Evolutionary conservation across 1,140 invertebrate genomes (phyloP).

Genomic region (Rhysida immarginata): DNA sequence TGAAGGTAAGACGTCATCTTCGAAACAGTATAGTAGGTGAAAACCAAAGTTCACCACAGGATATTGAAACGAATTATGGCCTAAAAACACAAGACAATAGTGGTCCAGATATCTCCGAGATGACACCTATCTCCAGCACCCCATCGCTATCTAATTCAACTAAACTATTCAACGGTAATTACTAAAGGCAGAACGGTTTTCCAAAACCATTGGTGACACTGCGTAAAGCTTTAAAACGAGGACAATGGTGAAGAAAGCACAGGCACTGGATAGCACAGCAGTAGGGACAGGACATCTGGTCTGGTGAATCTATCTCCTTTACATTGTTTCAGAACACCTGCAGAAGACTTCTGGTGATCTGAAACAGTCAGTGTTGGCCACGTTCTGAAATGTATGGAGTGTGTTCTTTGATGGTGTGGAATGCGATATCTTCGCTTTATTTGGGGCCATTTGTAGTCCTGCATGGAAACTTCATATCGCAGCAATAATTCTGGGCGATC

Average conservation of each 20-base stretch:
- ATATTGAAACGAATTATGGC: background rate
- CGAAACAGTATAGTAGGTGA: too few species aligned
- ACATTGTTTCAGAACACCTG: background rate
- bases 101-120: background rate
- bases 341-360: background rate
- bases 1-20: background rate
- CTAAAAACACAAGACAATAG: background rate
- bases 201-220: background rate
- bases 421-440: background rate
- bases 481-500: background rate
- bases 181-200: background rate
- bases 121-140: background rate
- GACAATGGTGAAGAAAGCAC: background rate
- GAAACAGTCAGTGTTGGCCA: too few species aligned
- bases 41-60: too few species aligned
- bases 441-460: background rate
- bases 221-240: background rate
- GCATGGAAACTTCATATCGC: background rate
- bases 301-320: background rate
- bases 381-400: background rate
- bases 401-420: background rate
- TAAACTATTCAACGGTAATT: background rate
- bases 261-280: background rate
- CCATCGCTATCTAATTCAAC: too few species aligned
- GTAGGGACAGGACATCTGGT: background rate